Conservation (phyloP, 2,888 invertebrate species). For the Boloria euphrosyne region DNA sequence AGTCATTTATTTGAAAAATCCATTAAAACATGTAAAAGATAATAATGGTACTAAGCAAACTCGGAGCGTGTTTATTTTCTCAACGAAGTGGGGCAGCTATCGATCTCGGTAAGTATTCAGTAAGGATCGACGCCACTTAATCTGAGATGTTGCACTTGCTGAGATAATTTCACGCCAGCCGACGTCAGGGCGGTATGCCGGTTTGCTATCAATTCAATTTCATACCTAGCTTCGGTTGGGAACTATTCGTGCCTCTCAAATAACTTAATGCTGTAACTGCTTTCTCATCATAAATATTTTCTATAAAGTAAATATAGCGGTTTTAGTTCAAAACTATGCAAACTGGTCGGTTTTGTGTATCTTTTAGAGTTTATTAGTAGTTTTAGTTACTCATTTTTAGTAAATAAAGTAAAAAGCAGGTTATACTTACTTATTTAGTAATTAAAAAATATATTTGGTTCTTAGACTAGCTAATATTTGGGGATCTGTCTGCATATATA, state of each 20-base stretch:
- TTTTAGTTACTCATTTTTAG: too few relatives aligned
- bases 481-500: too few relatives aligned
- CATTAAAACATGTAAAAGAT: constrained; percentile 17
- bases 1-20: constrained; percentile 16
- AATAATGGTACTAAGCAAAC: constrained; percentile 24
- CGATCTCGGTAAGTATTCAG: constrained; percentile 52
- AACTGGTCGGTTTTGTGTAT: too few relatives aligned
- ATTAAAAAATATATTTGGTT: too few relatives aligned
- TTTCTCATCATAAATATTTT: constrained; percentile 23
- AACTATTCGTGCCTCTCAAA: constrained; percentile 37
- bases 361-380: too few relatives aligned
- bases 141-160: constrained; percentile 64
- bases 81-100: constrained; percentile 59
- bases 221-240: constrained; percentile 56
- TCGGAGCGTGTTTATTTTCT: constrained; percentile 50
- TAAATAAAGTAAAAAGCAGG: too few relatives aligned
- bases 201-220: constrained; percentile 66
- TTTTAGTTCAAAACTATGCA: constrained; percentile 4
- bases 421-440: too few relatives aligned
- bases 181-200: constrained; percentile 45
- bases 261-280: constrained; percentile 31
- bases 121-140: constrained; percentile 61
- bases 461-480: too few relatives aligned
- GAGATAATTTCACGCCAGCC: constrained; percentile 68
- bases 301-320: constrained; percentile 3